Conservation (phyloP, 2,888 invertebrate species). For the Oxystoma pomonae region DNA sequence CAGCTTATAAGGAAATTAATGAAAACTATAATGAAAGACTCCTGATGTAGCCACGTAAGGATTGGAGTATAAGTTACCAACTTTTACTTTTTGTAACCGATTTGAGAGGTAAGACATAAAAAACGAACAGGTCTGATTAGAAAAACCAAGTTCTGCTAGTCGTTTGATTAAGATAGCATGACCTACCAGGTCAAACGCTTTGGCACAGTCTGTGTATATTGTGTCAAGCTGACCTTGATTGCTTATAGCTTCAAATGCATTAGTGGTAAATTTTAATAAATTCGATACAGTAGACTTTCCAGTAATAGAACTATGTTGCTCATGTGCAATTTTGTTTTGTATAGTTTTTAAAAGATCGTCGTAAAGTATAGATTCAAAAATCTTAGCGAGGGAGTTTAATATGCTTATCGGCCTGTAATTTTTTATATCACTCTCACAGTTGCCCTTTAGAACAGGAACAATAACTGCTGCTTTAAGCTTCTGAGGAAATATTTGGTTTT, state of each 20-base stretch:
- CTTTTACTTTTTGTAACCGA: background rate
- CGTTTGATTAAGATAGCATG: background rate
- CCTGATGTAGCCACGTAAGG: background rate
- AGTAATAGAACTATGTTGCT: constrained; percentile 4
- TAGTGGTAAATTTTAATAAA: background rate
- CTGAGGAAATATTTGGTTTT: background rate
- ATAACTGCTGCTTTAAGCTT: background rate
- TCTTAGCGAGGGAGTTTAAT: constrained; percentile 9
- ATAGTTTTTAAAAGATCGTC: background rate
- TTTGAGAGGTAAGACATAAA: background rate
- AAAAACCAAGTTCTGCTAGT: background rate
- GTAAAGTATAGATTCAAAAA: constrained; percentile 1
- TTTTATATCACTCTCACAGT: background rate
- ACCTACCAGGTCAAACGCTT: constrained; percentile 1
- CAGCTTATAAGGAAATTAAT: no score
- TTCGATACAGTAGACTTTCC: constrained; percentile 4
- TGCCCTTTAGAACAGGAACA: background rate
- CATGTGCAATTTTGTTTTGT: background rate
- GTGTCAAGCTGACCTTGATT: constrained; percentile 3
- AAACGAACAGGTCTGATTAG: background rate
- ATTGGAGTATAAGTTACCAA: background rate
- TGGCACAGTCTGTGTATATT: constrained; percentile 3
- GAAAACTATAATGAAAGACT: background rate
- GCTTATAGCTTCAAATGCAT: constrained; percentile 5
- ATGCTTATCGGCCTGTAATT: constrained; percentile 6